phyloP scores from a whole-genome alignment of 2,113 vertebrate species.

The Lophotis ruficrista region DNA sequence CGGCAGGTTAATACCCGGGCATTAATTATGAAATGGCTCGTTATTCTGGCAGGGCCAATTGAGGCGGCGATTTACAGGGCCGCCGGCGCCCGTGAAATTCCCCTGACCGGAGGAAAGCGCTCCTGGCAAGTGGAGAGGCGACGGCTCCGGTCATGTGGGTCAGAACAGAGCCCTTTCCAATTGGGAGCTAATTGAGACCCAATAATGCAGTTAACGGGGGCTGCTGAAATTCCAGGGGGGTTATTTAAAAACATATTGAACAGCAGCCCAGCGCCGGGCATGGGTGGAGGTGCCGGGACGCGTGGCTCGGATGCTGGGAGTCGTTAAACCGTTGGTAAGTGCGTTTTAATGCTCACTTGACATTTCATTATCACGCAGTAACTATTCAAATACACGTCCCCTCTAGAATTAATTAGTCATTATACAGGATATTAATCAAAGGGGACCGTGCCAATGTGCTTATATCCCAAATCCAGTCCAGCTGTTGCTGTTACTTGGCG shows the following conservation, averaged over 20 bases:
- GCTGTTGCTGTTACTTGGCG: conserved; percentile 16
- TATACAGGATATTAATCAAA: conserved; percentile 39
- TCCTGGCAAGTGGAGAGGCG: not conserved
- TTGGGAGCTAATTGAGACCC: conserved; percentile 27
- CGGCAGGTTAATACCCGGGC: not conserved
- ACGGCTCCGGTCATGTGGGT: not conserved
- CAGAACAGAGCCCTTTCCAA: not conserved
- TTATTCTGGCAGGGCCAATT: conserved; percentile 7
- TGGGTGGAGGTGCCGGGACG: not conserved
- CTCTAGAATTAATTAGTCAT: conserved; percentile 54
- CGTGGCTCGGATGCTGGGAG: not conserved
- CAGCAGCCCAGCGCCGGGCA: not conserved
- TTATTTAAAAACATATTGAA: not conserved
- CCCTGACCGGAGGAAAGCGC: not conserved
- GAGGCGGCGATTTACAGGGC: conserved; percentile 16
- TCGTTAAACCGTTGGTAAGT: conserved; percentile 39
- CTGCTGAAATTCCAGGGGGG: not conserved
- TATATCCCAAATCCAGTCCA: not conserved
- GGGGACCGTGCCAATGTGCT: not conserved
- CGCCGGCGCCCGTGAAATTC: not conserved
- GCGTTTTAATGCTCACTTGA: conserved; percentile 64
- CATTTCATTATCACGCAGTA: conserved; percentile 22
- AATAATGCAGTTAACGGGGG: not conserved
- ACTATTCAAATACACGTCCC: not conserved
- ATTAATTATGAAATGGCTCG: conserved; percentile 45